Evolutionary conservation across 2,113 vertebrate species (phyloP), one percentile per base, ranked within the genome.

Genomic region (Stercorarius parasiticus): DNA sequence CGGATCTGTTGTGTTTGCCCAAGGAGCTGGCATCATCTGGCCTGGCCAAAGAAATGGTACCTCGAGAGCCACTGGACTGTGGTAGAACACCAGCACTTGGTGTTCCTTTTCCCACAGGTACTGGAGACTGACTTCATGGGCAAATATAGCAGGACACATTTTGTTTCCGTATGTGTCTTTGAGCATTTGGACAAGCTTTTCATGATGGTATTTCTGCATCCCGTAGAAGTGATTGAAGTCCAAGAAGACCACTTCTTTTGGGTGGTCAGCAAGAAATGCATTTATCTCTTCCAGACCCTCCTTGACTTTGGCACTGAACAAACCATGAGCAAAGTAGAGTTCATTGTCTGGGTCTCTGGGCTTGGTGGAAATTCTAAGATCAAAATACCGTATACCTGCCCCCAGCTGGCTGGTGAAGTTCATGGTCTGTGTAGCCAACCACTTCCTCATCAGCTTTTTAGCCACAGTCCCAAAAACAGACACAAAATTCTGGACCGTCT

Each of bases 151-250:
- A 9, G 99, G 99, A 93, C 99, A 99, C 97, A 99, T 99, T 96
- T 99, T 99, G 89, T 99, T 99, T 93, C 99, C 99, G 2, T 99
- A 99, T 6, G 98, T 98, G n/a, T 99, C 99, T 96, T 98, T 99
- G 47, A 99, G 98, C 99, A 99, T 99, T 94, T 99, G 98, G 88
- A 99, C 99, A 96, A 99, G 98, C 93, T 99, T 99, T 98, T 99
- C 99, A 66, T 99, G 99, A 96, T 99, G 99, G 65, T 98, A 98
- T 96, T 99, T 99, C 98, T 99, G 99, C 97, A 99, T 99, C 5
- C 99, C 99, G 0, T 99, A 99, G 97, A 99, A 99, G 97, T 99
- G 99, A 97, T 99, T 99, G 95, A 99, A 99, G 98, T 99, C 99
- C 98, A 99, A 98, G 97, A 99, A 99, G 40, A 99, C 98, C 3